Evolutionary conservation across 2,797 vertebrate species (phyloP).

Genomic region (Pseudochirops cupreus): DNA sequence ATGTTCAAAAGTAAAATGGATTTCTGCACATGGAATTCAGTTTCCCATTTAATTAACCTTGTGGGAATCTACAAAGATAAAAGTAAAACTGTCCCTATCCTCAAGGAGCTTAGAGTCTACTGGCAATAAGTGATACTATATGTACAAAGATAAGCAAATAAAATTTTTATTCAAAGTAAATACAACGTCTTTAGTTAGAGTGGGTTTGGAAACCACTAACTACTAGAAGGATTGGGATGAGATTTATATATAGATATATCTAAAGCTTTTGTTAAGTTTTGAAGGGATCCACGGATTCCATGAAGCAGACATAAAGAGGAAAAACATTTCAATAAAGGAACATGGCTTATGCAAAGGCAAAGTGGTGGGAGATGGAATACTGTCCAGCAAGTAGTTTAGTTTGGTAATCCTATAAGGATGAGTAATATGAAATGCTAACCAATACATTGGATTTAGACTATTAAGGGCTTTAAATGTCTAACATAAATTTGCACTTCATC

Average conservation of each 20-base stretch:
- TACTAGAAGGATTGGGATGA: not conserved
- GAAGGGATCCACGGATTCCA: not conserved
- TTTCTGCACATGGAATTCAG: not conserved
- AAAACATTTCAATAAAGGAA: not conserved
- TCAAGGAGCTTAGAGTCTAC: not conserved
- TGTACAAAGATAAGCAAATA: not conserved
- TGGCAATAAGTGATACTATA: not conserved
- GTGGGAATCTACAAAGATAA: not conserved
- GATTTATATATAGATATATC: not conserved
- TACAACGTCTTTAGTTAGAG: not conserved
- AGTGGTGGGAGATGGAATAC: not conserved
- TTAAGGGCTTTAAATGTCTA: not conserved
- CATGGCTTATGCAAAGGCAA: not conserved
- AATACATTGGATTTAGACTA: not conserved
- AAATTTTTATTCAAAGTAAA: not conserved
- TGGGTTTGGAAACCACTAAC: not conserved
- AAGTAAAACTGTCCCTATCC: not conserved
- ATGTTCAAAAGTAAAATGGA: not conserved
- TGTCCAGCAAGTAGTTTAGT: not conserved
- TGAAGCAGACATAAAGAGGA: not conserved
- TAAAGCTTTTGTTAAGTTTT: not conserved
- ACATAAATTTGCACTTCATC: not conserved
- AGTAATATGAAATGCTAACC: not conserved
- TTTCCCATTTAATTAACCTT: not conserved
- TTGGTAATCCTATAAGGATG: not conserved